Evolutionary conservation across 2,113 vertebrate genomes (phyloP).

Genomic region (Nothocercus nigrocapillus): DNA sequence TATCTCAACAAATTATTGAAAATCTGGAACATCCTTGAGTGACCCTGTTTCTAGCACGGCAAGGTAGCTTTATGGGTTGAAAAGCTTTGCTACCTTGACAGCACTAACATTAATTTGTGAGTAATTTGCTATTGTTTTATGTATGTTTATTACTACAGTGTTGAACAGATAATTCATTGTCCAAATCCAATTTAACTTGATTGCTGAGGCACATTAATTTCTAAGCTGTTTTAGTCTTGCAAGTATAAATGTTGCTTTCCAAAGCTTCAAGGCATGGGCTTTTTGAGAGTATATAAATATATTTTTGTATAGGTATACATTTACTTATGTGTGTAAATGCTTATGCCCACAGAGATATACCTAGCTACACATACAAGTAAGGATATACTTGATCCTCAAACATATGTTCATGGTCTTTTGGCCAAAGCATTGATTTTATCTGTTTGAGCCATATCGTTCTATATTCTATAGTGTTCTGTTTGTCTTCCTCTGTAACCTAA

Average conservation of each 20-base stretch:
- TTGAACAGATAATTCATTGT: background rate
- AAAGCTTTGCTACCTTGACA: background rate
- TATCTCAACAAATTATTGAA: background rate
- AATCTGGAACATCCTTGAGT: background rate
- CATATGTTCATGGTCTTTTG: background rate
- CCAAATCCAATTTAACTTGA: conserved; percentile 11
- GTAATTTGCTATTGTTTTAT: conserved; percentile 19
- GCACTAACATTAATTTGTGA: background rate
- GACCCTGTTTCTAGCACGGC: background rate
- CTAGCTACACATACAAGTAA: background rate
- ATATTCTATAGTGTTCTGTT: background rate
- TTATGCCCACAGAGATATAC: accelerated
- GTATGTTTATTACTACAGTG: background rate
- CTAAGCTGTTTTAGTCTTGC: background rate
- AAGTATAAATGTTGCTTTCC: background rate
- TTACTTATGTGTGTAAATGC: background rate
- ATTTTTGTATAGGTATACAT: background rate
- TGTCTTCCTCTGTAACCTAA: background rate
- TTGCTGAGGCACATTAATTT: background rate
- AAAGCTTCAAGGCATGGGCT: background rate
- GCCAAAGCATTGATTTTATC: background rate
- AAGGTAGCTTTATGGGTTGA: background rate
- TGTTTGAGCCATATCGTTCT: background rate
- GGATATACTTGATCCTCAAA: background rate
- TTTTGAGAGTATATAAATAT: background rate